Evolutionary conservation across 2,888 invertebrate genomes (phyloP), one percentile per base, ranked within the genome.

Genomic region (Yponomeuta plumbellus): DNA sequence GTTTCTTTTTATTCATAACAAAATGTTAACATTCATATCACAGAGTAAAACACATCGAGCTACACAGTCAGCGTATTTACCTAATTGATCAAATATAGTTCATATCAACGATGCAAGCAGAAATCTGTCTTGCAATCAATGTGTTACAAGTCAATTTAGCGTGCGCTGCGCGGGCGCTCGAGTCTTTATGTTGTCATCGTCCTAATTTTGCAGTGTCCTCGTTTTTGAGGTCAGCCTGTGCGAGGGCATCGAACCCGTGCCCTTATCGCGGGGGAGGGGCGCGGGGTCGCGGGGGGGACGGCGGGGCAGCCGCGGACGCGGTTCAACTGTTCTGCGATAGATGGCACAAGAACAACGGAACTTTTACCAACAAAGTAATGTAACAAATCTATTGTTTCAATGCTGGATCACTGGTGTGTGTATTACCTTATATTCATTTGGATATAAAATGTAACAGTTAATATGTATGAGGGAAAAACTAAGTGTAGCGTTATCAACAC

Each of bases 201-300:
- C 88, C 89, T 88, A 92, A 91, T 91, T 92, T 92, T 92, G 92
- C 92, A 92, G 92, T 93, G 93, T 93, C 93, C 93, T 93, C 93
- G 93, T 93, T 93, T 93, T 93, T 93, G 93, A 93, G 93, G 93
- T 93, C 93, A 93, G 92, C 92, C 85, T 88, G 86, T 91, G 88
- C 86, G 85, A 86, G 92, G 83, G 88, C 91, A 88, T 89, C 91
- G 92, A 92, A 91, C 92, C 84, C 86, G 80, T 89, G 91, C 91
- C 91, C 91, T 91, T 91, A 91, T 90, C 87, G 88, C 85, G 82
- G 81, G 74, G 82, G 80, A 80, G 79, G 77, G 73, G 71, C 78
- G 75, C 77, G 80, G 75, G 77, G 76, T 81, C 71, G 77, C 77
- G 78, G 65, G 20, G 40, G 52, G 20, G 61, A 39, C 61, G 77